These are phyloP conservation scores for Galago senegalensis DNA, from an alignment of 2,797 vertebrate species.

Conservation along the genomic window DNA sequence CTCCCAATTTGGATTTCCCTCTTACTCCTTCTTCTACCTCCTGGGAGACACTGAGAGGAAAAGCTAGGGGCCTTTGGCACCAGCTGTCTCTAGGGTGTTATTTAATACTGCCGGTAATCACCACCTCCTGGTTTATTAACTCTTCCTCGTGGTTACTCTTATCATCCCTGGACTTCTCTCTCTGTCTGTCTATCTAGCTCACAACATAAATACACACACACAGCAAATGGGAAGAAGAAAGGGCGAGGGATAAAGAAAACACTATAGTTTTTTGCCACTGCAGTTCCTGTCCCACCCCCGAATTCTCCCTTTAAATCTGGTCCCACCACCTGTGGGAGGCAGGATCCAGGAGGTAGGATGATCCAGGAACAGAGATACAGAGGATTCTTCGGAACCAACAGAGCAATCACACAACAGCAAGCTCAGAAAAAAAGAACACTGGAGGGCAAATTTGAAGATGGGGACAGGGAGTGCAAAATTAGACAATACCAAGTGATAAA, in stretches of 20 bases:
- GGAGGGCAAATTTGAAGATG: neutral
- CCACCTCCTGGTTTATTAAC: neutral
- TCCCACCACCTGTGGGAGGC: neutral
- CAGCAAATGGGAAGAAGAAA: neutral
- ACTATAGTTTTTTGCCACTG: neutral
- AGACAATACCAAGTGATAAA: neutral
- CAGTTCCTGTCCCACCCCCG: neutral
- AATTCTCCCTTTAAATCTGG: neutral
- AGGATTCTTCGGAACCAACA: neutral
- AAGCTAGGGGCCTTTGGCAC: neutral
- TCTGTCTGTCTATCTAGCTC: neutral
- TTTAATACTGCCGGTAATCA: slow-evolving; percentile 62
- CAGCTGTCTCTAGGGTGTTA: slow-evolving; percentile 43
- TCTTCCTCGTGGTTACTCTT: neutral
- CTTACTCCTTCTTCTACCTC: slow-evolving; percentile 8
- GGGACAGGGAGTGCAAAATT: neutral
- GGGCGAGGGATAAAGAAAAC: neutral
- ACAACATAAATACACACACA: neutral
- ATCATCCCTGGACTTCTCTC: neutral
- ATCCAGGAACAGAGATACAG: neutral
- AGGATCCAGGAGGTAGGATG: neutral
- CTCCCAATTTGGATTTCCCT: neutral
- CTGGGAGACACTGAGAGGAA: neutral
- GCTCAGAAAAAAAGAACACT: neutral
- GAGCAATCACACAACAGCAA: neutral